Base-by-base conservation (phyloP, 1,140 invertebrate genomes). In the Cydia strobilella region DNA sequence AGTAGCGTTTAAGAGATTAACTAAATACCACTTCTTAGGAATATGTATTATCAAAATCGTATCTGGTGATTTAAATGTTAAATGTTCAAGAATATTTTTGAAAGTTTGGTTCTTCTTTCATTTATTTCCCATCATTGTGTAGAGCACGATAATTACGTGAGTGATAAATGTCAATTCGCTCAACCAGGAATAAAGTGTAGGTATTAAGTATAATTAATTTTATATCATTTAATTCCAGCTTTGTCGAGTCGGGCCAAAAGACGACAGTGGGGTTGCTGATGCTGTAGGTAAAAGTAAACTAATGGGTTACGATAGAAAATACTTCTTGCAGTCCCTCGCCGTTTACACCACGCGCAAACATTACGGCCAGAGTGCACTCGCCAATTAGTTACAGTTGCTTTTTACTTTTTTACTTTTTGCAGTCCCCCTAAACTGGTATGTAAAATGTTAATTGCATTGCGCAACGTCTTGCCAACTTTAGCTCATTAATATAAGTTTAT, bases 261-360 rank as follows among this genome's bases (percentile, higher is more conserved):
- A 39, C 5, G 35, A 39, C 9, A 39, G 35, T 45, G 13, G 3
- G 3, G 1, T 2, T 59, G n/a, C 9, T 12, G 54, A 20, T 12
- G 2, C 20, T 10, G 7, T 59, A 59, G 20, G 7, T 59, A 9
- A 18, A 59, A 59, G 6, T 23, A 23, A 59, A 59, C 10, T 1
- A 54, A 15, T 15, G 12, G 9, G 6, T 54, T n/a, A 31, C 31
- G 31, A 31, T 6, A 54, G 51, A 54, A 15, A 23, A 10, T 3
- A 45, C 42, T 45, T 45, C 42, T 23, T 59, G 54, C 15, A 59
- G 18, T 35, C 25, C 13, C 23, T 35, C 9, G 35, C 42, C 65
- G 65, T 18, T 69, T 69, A 35, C n/a, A 35, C 65, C 65, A 69
- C 65, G 10, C 27, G 65, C 35, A n/a, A 69, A 69, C 65, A 35